Evolutionary conservation across 2,113 vertebrate species (phyloP).

Genomic region (Perccottus glenii): DNA sequence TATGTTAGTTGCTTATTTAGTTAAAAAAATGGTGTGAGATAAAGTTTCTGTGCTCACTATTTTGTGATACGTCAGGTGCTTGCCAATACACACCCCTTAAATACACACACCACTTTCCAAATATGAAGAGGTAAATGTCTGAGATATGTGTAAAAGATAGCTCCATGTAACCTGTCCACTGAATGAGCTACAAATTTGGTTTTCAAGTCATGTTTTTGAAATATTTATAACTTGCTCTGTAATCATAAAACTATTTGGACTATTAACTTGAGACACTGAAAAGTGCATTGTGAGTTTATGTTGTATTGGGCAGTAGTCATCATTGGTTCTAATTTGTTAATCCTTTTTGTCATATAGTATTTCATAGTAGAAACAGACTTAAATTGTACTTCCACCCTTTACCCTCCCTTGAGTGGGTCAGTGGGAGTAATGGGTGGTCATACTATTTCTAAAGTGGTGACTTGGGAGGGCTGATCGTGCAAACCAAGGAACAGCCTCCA

Average conservation of each 20-base stretch:
- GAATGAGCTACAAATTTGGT: too few species aligned
- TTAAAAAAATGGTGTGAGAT: too few species aligned
- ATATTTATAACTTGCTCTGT: too few species aligned
- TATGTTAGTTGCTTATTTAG: too few species aligned
- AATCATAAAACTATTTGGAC: too few species aligned
- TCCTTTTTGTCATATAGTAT: background rate
- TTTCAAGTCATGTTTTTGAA: too few species aligned
- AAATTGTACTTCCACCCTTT: constrained; percentile 11
- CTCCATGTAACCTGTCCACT: too few species aligned
- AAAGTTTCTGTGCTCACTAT: too few species aligned
- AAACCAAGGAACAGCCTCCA: constrained; percentile 54
- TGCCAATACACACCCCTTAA: too few species aligned
- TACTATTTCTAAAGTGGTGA: constrained; percentile 35
- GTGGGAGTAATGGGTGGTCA: constrained; percentile 38
- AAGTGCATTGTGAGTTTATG: background rate
- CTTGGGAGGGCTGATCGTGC: constrained; percentile 38
- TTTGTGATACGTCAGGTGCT: too few species aligned
- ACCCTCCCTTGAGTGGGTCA: constrained; percentile 12
- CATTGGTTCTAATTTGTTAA: background rate
- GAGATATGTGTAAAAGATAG: constrained; percentile 56
- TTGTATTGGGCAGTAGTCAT: background rate
- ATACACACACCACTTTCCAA: constrained; percentile 2
- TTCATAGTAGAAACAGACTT: background rate
- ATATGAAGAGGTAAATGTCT: constrained; percentile 41
- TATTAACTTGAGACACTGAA: too few species aligned